Conservation (phyloP, 2,888 invertebrate species). For the Ormyrus labotus region DNA sequence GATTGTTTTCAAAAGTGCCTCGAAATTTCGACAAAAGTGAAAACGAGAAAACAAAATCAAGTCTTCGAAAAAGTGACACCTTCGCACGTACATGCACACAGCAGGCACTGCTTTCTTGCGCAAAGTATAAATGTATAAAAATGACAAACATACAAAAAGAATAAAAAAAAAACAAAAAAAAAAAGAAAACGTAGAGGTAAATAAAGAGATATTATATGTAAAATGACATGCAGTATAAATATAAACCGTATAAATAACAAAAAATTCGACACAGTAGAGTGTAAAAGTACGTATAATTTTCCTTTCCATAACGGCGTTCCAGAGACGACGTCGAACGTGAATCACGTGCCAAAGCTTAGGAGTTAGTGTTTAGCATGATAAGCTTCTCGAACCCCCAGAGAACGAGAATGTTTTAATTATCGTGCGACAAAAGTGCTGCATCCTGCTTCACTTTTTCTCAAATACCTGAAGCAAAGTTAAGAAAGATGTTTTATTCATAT, state of each 20-base stretch:
- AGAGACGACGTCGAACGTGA: constrained; percentile 69
- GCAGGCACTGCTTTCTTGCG: constrained; percentile 49
- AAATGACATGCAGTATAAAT: constrained; percentile 5
- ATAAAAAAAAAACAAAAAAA: neutral
- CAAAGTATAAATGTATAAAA: constrained; percentile 39
- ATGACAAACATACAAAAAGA: constrained; percentile 23
- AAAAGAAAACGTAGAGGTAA: constrained; percentile 7
- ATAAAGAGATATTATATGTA: neutral
- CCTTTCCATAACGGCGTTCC: constrained; percentile 60
- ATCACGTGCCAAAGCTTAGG: constrained; percentile 74
- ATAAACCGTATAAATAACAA: constrained; percentile 29
- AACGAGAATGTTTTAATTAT: neutral
- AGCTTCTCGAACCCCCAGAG: constrained; percentile 1
- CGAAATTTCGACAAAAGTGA: constrained; percentile 44
- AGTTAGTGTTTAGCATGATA: constrained; percentile 39
- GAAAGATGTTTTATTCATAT: neutral
- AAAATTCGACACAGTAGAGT: constrained; percentile 17
- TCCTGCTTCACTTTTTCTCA: constrained; percentile 36
- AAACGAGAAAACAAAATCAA: constrained; percentile 47
- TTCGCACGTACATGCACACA: neutral
- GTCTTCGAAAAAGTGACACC: constrained; percentile 55
- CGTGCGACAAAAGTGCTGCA: constrained; percentile 33
- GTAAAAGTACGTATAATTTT: constrained; percentile 49
- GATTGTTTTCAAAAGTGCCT: constrained; percentile 55
- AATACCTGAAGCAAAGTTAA: constrained; percentile 45